phyloP scores from a whole-genome alignment of 2,888 invertebrate species.

The Drosophila limbata region DNA sequence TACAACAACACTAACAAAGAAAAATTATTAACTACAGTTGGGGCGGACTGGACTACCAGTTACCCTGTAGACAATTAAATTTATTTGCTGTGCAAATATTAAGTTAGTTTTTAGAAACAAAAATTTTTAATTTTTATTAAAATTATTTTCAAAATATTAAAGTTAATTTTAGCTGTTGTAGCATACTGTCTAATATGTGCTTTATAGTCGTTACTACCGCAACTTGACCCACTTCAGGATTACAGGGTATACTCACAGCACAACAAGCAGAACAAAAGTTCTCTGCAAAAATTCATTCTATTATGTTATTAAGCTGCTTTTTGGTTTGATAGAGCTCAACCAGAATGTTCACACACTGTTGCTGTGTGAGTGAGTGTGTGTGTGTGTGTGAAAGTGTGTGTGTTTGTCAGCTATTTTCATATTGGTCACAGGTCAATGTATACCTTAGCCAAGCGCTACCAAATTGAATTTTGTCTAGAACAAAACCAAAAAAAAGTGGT shows the following conservation, averaged over 20 bases:
- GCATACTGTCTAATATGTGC: neutral
- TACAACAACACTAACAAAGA: constrained; percentile 22
- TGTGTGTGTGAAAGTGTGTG: constrained; percentile 9
- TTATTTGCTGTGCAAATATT: no score
- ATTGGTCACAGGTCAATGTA: constrained; percentile 26
- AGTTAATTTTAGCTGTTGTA: neutral
- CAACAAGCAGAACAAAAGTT: constrained; percentile 26
- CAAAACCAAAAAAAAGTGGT: neutral
- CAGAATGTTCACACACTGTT: constrained; percentile 34
- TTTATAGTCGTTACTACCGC: neutral
- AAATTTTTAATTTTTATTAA: no score
- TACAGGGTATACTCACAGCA: constrained; percentile 18
- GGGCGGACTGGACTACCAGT: neutral
- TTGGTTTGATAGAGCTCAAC: constrained; percentile 29
- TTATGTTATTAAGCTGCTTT: constrained; percentile 53
- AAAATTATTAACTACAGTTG: neutral
- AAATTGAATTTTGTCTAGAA: constrained; percentile 22
- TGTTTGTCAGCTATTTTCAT: constrained; percentile 23
- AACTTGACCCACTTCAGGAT: neutral
- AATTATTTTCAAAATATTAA: neutral
- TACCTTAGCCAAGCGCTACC: constrained; percentile 6
- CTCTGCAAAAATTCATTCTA: constrained; percentile 45
- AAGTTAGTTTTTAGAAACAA: no score
- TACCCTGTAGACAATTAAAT: neutral
- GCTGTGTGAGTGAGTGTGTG: constrained; percentile 4